Percentiles rank a stretch among this genome's conserved stretches.
These are phyloP conservation scores for Pseudanteris insignis DNA, from an alignment of 2,888 invertebrate genomes.

Conservation along the genomic window DNA sequence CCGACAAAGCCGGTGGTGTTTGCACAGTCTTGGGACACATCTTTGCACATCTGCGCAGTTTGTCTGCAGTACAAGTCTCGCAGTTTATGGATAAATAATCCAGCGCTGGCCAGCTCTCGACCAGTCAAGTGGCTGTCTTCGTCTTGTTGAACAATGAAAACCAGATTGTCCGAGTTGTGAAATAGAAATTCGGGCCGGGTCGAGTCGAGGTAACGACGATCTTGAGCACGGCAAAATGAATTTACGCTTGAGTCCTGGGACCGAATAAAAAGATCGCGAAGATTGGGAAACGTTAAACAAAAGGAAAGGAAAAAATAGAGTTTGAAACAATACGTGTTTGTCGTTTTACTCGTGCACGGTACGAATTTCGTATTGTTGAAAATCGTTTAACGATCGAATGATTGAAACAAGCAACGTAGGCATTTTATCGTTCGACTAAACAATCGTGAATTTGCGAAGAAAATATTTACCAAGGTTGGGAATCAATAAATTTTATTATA, in stretches of 20 bases:
- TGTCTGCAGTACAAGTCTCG: conserved; percentile 14
- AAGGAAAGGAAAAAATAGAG: not conserved
- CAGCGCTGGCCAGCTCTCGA: conserved; percentile 24
- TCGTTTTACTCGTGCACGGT: conserved; percentile 8
- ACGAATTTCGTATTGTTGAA: conserved; percentile 10
- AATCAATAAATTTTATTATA: too few species aligned
- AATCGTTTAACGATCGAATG: not conserved
- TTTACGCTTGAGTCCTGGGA: conserved; percentile 20
- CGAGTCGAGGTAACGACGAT: not conserved
- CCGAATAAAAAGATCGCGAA: conserved; percentile 10
- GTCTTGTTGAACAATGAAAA: conserved; percentile 40
- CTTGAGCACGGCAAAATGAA: conserved; percentile 18
- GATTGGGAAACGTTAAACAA: conserved; percentile 7
- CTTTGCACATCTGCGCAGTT: conserved; percentile 6
- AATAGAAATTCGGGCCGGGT: conserved; percentile 23
- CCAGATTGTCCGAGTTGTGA: conserved; percentile 39
- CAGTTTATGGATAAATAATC: conserved; percentile 36
- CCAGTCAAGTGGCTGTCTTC: conserved; percentile 17
- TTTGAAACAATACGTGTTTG: conserved; percentile 8
- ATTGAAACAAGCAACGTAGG: too few species aligned
- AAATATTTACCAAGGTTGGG: too few species aligned
- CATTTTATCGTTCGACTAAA: too few species aligned
- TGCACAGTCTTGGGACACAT: conserved; percentile 9
- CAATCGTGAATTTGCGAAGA: too few species aligned
- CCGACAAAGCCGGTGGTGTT: conserved; percentile 18